Percentiles rank a stretch among this genome's conserved stretches.
Conservation (phyloP, 2,797 vertebrate genomes). For the Salmo trutta region DNA sequence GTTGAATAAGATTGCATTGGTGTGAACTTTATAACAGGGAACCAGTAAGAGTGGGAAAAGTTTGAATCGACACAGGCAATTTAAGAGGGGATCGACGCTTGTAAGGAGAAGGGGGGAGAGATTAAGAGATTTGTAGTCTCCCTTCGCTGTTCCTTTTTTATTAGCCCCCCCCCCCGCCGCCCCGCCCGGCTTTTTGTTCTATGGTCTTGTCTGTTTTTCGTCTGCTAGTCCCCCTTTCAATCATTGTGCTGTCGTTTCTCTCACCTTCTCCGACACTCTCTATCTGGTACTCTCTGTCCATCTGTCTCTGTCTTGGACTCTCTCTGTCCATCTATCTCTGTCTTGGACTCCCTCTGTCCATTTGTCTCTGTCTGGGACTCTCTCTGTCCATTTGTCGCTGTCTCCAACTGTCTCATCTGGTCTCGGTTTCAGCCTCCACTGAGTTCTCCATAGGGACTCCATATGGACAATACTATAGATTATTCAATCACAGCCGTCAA, state of each 20-base stretch:
- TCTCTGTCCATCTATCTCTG: no score
- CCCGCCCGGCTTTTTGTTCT: constrained; percentile 39
- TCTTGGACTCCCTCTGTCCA: no score
- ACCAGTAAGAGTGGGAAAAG: constrained; percentile 49
- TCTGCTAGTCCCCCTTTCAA: constrained; percentile 16
- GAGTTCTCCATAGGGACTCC: not conserved
- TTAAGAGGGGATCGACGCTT: constrained; percentile 61
- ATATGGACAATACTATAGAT: no score
- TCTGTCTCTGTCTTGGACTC: no score
- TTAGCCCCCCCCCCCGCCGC: constrained; percentile 57
- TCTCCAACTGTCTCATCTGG: no score
- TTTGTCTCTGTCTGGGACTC: no score
- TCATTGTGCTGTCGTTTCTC: constrained; percentile 9
- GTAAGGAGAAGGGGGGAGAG: constrained; percentile 33
- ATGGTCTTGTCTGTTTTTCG: constrained; percentile 42
- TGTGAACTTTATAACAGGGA: constrained; percentile 66
- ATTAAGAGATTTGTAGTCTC: constrained; percentile 67
- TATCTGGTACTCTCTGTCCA: constrained; percentile 23
- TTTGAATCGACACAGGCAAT: constrained; percentile 60
- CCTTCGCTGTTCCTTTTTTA: constrained; percentile 41
- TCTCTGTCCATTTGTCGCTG: no score
- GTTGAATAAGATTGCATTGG: constrained; percentile 67
- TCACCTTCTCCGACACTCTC: constrained; percentile 27
- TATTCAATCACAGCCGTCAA: no score
- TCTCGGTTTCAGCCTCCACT: not conserved